Conservation (phyloP, 1,140 invertebrate genomes). For the Trialeurodes vaporariorum region DNA sequence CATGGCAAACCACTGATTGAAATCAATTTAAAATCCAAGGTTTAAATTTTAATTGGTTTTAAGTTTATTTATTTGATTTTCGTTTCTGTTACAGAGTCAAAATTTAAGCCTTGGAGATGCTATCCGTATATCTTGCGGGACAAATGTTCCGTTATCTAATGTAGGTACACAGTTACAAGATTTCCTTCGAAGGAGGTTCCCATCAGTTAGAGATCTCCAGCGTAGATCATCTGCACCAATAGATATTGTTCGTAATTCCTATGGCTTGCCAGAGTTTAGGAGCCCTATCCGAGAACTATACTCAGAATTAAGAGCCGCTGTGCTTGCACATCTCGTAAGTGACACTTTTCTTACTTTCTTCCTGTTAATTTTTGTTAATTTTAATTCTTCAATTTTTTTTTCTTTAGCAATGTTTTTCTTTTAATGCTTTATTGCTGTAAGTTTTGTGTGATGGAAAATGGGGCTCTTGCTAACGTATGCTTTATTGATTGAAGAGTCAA, state of each 20-base stretch:
- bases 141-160: background rate
- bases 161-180: background rate
- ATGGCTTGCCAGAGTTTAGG: background rate
- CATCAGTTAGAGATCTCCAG: background rate
- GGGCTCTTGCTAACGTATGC: too few relatives aligned
- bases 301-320: background rate
- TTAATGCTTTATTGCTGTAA: too few relatives aligned
- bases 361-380: too few relatives aligned
- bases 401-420: too few relatives aligned
- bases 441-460: too few relatives aligned
- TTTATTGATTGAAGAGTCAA: too few relatives aligned
- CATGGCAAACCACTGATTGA: too few relatives aligned
- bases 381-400: too few relatives aligned
- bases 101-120: background rate
- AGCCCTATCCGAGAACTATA: background rate
- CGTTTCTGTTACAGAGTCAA: background rate
- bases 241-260: slow-evolving; percentile 10
- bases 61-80: too few relatives aligned
- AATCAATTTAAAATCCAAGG: too few relatives aligned
- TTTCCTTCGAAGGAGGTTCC: background rate
- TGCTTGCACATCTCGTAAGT: background rate
- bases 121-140: background rate
- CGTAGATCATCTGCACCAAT: background rate
- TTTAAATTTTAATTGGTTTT: too few relatives aligned
- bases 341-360: too few relatives aligned